These are phyloP conservation scores for Benthosema pterotum DNA, from an alignment of 2,797 vertebrate species.

Conservation along the genomic window DNA sequence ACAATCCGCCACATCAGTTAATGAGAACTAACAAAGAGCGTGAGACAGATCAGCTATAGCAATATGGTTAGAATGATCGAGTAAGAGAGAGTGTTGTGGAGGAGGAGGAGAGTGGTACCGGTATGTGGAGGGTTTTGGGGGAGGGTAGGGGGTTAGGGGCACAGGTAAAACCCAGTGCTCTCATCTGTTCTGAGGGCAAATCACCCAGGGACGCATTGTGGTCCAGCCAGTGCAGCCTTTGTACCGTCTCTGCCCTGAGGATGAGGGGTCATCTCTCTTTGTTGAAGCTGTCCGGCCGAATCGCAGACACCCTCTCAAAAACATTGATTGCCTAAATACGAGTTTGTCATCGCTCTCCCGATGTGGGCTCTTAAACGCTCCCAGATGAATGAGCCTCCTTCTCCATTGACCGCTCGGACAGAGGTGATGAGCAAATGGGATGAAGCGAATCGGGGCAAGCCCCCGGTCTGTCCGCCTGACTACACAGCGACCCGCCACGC, in stretches of 20 bases:
- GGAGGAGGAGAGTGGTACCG: too few species aligned
- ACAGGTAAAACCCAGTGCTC: constrained; percentile 6
- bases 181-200: constrained; percentile 26
- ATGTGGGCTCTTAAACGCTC: constrained; percentile 41
- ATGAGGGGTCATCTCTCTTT: constrained; percentile 36
- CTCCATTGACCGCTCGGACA: constrained; percentile 43
- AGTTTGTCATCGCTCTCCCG: constrained; percentile 46
- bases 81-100: too few species aligned
- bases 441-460: constrained; percentile 56
- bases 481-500: constrained; percentile 66
- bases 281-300: constrained; percentile 28
- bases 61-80: constrained; percentile 19
- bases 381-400: constrained; percentile 54
- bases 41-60: constrained; percentile 52
- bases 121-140: too few species aligned
- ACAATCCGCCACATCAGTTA: constrained; percentile 76
- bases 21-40: constrained; percentile 61
- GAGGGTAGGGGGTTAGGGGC: background rate
- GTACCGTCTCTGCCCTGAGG: constrained; percentile 42
- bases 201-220: constrained; percentile 55
- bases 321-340: constrained; percentile 43
- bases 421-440: constrained; percentile 57
- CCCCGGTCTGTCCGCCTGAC: constrained; percentile 57
- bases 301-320: constrained; percentile 35
- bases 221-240: constrained; percentile 37